Percentiles rank a stretch among this genome's conserved stretches.
Evolutionary conservation across 2,888 invertebrate genomes (phyloP).

Genomic region (Polia nebulosa): DNA sequence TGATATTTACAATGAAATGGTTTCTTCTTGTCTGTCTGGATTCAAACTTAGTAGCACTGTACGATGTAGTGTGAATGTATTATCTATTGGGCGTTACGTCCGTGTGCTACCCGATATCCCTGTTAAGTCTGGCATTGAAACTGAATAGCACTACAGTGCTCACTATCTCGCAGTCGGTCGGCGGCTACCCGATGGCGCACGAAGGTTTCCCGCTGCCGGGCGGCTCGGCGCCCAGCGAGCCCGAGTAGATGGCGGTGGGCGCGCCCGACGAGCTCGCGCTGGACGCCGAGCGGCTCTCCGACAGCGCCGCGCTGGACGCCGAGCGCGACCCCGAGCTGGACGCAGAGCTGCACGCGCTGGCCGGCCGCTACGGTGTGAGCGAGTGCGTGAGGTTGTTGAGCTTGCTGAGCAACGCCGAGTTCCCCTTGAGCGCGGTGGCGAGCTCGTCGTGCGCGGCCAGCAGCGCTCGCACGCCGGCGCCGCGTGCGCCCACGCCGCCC

Average conservation of each 20-base stretch:
- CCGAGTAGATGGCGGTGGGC: neutral
- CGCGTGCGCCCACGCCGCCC: constrained; percentile 76
- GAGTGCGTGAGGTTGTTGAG: constrained; percentile 43
- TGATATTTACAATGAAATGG: constrained; percentile 18
- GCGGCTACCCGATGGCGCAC: constrained; percentile 25
- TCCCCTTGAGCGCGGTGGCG: constrained; percentile 56
- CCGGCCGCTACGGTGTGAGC: constrained; percentile 44
- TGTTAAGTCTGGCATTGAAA: neutral
- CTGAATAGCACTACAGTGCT: constrained; percentile 30
- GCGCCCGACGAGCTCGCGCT: neutral
- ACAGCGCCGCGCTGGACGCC: neutral
- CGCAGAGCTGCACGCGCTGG: no score
- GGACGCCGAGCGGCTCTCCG: neutral
- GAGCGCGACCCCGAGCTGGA: no score
- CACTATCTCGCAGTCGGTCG: no score
- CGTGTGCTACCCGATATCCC: neutral
- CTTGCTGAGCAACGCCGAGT: constrained; percentile 47
- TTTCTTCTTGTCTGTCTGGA: neutral
- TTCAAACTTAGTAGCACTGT: neutral
- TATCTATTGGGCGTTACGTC: neutral
- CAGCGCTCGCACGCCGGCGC: constrained; percentile 80
- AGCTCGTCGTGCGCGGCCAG: constrained; percentile 80
- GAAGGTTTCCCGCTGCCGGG: constrained; percentile 20
- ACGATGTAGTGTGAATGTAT: neutral
- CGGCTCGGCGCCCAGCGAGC: neutral